phyloP scores from a whole-genome alignment of 2,113 vertebrate genomes.

The Eurypyga helias region DNA sequence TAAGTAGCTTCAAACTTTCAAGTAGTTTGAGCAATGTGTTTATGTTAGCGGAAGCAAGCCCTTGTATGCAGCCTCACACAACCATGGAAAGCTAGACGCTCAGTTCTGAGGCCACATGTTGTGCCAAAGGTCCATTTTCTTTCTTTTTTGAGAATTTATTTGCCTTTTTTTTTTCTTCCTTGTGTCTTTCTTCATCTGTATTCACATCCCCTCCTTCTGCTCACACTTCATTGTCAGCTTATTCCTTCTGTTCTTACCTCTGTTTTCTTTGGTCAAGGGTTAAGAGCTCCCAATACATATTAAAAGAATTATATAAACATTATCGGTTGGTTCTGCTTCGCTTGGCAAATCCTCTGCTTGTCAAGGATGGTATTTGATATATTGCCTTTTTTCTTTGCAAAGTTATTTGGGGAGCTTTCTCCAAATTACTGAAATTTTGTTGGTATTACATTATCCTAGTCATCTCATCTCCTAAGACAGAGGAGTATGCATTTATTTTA shows the following conservation, averaged over 20 bases:
- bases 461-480: conserved; percentile 5
- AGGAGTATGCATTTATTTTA: conserved; percentile 10
- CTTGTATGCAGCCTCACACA: not conserved
- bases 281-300: not conserved
- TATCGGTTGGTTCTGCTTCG: conserved; percentile 13
- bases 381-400: not conserved
- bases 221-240: not conserved
- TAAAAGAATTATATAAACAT: not conserved
- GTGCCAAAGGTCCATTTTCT: not conserved
- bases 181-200: not conserved
- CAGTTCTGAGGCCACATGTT: not conserved
- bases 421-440: conserved; percentile 1
- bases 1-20: not conserved
- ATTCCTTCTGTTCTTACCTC: not conserved
- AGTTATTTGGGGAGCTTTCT: conserved; percentile 31
- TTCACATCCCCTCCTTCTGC: not conserved
- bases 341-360: conserved; percentile 12
- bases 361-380: not conserved
- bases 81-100: not conserved
- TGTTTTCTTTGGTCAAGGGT: conserved; percentile 20
- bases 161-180: not conserved
- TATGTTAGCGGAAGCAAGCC: not conserved
- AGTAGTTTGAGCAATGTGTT: not conserved
- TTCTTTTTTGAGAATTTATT: not conserved
- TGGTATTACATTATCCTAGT: conserved; percentile 33